Evolutionary conservation across 2,113 vertebrate genomes (phyloP), one percentile per base, ranked within the genome.

Genomic region (Theristicus caerulescens): DNA sequence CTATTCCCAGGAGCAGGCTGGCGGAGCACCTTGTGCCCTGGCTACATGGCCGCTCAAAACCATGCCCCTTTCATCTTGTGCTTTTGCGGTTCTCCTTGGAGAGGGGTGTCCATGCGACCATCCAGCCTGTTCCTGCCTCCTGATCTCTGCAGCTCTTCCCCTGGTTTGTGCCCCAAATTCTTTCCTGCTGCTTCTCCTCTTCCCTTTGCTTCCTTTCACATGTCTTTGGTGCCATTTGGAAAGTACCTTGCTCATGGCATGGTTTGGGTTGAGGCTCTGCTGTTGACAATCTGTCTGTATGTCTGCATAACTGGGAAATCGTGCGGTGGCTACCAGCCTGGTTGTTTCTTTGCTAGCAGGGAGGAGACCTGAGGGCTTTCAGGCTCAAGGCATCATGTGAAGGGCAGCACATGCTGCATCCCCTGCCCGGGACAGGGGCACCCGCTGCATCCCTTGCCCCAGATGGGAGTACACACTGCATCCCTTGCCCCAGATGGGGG

Each of bases 41-140:
- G 52, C 32, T 44, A 4, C 1, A 1, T 6, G 16, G 19, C 58
- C 6, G 0, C 46, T 49, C 55, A 25, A 14, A 49, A 14, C 38
- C 0, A 2, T 32, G 65, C 29, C 52, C 24, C 2, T 42, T 69
- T 15, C 5, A 0, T 25, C 57, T 8, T 22, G n/a, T 10, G 16
- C 25, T 44, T 64, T 46, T 31, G 54, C 0, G 6, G 40, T 38
- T 38, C 49, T 74, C 11, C 2, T 10, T 38, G 38, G 62, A 51
- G 61, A 4, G 27, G 24, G 17, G 55, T 7, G 21, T 51, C 59
- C 5, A 0, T 32, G 47, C 0, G 5, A 36, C 38, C 0, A 1
- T 8, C 67, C 10, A 3, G 27, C 42, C 76, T 3, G 0, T 42
- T 54, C 64, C 82, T 52, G n/a, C 34, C 52, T 25, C 38, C 55